These are phyloP conservation scores for Pandemis cinnamomeana DNA, from an alignment of 2,888 invertebrate genomes.

Conservation along the genomic window DNA sequence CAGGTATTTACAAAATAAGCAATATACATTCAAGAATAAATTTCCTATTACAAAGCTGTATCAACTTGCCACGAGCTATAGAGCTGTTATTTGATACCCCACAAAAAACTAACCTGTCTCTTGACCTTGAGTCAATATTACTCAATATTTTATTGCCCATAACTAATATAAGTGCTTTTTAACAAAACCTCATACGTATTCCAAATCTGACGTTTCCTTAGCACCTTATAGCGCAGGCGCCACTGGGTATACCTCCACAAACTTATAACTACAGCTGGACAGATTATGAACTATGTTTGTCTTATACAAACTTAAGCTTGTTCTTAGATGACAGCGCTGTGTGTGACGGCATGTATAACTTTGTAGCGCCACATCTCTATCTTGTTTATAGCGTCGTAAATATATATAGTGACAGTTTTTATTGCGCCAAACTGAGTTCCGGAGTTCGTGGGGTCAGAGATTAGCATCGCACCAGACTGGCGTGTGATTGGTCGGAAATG, in stretches of 20 bases:
- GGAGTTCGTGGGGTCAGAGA: constrained; percentile 63
- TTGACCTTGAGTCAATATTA: constrained; percentile 19
- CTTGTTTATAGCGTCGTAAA: constrained; percentile 79
- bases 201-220: constrained; percentile 4
- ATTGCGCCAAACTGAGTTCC: constrained; percentile 72
- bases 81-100: neutral
- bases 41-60: neutral
- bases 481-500: constrained; percentile 61
- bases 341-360: constrained; percentile 8
- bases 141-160: constrained; percentile 15
- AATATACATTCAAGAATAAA: neutral
- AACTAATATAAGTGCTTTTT: constrained; percentile 17
- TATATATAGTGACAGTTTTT: constrained; percentile 78
- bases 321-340: constrained; percentile 2
- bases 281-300: constrained; percentile 11
- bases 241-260: neutral
- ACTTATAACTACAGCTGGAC: neutral
- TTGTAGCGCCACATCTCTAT: constrained; percentile 60
- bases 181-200: constrained; percentile 14
- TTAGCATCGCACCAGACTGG: constrained; percentile 70
- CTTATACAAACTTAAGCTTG: neutral
- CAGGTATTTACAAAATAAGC: neutral
- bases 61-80: neutral
- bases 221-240: constrained; percentile 4
- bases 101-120: constrained; percentile 14